Evolutionary conservation across 1,140 invertebrate genomes (phyloP).

Genomic region (Ctenoplectra terminalis): DNA sequence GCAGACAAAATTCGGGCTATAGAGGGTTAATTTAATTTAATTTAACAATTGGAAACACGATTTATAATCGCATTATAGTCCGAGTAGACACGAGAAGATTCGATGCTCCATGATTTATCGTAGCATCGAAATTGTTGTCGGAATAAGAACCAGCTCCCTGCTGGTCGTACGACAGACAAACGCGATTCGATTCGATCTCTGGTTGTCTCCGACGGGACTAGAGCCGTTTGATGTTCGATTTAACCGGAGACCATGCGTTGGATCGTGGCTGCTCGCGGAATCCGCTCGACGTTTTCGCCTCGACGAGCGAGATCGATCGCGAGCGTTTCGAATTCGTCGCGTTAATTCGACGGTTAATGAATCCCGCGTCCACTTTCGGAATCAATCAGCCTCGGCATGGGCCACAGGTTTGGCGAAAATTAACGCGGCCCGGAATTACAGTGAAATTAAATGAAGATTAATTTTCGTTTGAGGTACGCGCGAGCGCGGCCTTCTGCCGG

Average conservation of each 20-base stretch:
- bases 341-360: conserved; percentile 24
- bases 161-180: too few species aligned
- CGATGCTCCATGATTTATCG: conserved; percentile 36
- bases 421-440: conserved; percentile 15
- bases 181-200: conserved; percentile 19
- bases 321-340: background rate
- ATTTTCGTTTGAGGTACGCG: conserved; percentile 22
- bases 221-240: conserved; percentile 26
- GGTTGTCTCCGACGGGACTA: background rate
- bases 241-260: background rate
- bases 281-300: background rate
- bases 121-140: conserved; percentile 5
- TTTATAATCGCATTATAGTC: background rate
- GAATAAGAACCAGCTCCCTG: conserved; percentile 13
- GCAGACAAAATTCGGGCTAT: too few species aligned
- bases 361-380: conserved; percentile 10
- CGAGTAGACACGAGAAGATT: background rate
- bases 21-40: too few species aligned
- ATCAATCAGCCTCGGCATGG: background rate
- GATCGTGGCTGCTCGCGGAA: background rate
- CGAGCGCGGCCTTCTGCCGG: too few species aligned
- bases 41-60: background rate
- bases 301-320: background rate
- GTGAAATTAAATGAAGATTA: conserved; percentile 35
- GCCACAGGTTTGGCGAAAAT: background rate